phyloP scores from a whole-genome alignment of 1,140 invertebrate species.

The Proales similis region DNA sequence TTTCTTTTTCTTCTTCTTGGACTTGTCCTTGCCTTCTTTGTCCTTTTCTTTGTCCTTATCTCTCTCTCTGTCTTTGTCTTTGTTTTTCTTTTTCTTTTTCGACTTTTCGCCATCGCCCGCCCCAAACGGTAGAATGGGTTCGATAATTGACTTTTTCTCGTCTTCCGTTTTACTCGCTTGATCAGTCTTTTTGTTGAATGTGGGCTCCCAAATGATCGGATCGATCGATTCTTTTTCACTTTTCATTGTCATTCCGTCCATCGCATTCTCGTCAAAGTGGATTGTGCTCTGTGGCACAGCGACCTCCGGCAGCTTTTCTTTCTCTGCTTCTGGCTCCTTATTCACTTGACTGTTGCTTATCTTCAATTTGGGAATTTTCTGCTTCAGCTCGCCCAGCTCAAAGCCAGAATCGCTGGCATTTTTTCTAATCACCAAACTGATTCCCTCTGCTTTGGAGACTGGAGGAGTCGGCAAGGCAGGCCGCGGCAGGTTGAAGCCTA shows the following conservation, averaged over 20 bases:
- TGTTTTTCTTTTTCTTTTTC: conserved; percentile 35
- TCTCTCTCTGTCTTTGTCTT: conserved; percentile 30
- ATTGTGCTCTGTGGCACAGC: background rate
- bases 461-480: too few relatives aligned
- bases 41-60: conserved; percentile 27
- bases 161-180: background rate
- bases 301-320: too few relatives aligned
- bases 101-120: background rate
- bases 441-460: too few relatives aligned
- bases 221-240: conserved; percentile 8
- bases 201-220: conserved; percentile 16
- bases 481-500: too few relatives aligned
- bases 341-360: background rate
- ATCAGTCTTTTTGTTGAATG: conserved; percentile 12
- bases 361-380: conserved; percentile 5
- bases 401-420: too few relatives aligned
- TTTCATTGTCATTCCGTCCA: background rate
- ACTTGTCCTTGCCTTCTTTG: too few relatives aligned
- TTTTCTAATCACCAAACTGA: too few relatives aligned
- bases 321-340: background rate
- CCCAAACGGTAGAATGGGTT: background rate
- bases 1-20: too few relatives aligned
- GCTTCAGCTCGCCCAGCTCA: too few relatives aligned
- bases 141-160: background rate
- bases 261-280: conserved; percentile 18